Percentiles rank a stretch among this genome's conserved stretches.
phyloP scores from a whole-genome alignment of 2,888 invertebrate genomes.

The Caenorhabditis auriculariae region DNA sequence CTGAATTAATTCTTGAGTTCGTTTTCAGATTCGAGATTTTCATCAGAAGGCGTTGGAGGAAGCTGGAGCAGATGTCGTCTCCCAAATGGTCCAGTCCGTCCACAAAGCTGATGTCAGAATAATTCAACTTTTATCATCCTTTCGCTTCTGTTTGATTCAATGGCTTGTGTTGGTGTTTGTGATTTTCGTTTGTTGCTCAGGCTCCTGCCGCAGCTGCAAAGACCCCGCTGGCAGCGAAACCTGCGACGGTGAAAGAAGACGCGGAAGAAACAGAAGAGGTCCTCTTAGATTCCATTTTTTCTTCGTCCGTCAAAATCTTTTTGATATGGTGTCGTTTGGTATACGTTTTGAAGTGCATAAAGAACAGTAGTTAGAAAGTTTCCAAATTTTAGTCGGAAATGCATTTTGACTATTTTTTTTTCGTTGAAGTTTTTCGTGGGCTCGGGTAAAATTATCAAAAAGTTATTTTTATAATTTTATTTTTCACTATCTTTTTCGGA shows the following conservation, averaged over 20 bases:
- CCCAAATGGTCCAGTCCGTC: conserved; percentile 44
- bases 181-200: conserved; percentile 1
- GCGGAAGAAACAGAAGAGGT: conserved; percentile 9
- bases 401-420: no score
- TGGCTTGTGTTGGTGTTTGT: conserved; percentile 1
- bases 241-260: conserved; percentile 11
- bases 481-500: no score
- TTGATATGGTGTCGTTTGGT: no score
- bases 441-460: no score
- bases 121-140: not conserved
- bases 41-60: conserved; percentile 77
- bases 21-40: conserved; percentile 77
- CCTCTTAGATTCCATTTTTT: no score
- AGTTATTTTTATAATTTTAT: no score
- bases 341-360: no score
- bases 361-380: no score
- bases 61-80: conserved; percentile 40
- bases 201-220: conserved; percentile 15
- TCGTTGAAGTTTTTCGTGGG: no score
- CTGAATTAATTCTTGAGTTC: no score
- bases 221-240: conserved; percentile 13
- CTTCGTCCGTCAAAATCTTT: no score
- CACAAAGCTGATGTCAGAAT: conserved; percentile 43
- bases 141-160: not conserved
- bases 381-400: no score